phyloP scores from a whole-genome alignment of 2,888 invertebrate species.

The Ariolimax columbianus region DNA sequence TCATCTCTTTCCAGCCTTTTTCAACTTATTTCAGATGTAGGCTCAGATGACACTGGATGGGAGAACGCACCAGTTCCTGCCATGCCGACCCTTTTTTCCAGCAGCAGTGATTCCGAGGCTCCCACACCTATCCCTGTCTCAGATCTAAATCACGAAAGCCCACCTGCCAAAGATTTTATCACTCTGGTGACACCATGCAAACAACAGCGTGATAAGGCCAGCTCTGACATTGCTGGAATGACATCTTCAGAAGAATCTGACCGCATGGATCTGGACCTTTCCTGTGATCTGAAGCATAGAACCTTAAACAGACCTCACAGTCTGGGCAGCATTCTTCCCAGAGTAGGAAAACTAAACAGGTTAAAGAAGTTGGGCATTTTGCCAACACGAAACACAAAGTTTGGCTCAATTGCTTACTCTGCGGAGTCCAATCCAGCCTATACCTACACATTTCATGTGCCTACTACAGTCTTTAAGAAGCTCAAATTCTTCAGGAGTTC shows the following conservation, averaged over 20 bases:
- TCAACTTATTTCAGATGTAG: conserved; percentile 45
- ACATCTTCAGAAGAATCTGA: conserved; percentile 32
- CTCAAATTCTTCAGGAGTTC: conserved; percentile 58
- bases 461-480: conserved; percentile 67
- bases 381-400: neutral
- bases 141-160: conserved; percentile 24
- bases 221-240: conserved; percentile 23
- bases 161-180: conserved; percentile 35
- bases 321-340: neutral
- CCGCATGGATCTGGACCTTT: conserved; percentile 1
- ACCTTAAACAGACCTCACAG: neutral
- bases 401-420: neutral
- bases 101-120: neutral
- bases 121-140: neutral
- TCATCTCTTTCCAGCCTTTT: conserved; percentile 42
- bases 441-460: conserved; percentile 71
- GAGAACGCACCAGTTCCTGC: neutral
- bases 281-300: neutral
- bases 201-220: neutral
- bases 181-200: conserved; percentile 29
- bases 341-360: conserved; percentile 32
- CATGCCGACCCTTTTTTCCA: conserved; percentile 6
- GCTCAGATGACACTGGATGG: conserved; percentile 19
- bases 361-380: conserved; percentile 17
- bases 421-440: conserved; percentile 57